Evolutionary conservation across 2,113 vertebrate genomes (phyloP).

Genomic region (Erythrocercus mccallii): DNA sequence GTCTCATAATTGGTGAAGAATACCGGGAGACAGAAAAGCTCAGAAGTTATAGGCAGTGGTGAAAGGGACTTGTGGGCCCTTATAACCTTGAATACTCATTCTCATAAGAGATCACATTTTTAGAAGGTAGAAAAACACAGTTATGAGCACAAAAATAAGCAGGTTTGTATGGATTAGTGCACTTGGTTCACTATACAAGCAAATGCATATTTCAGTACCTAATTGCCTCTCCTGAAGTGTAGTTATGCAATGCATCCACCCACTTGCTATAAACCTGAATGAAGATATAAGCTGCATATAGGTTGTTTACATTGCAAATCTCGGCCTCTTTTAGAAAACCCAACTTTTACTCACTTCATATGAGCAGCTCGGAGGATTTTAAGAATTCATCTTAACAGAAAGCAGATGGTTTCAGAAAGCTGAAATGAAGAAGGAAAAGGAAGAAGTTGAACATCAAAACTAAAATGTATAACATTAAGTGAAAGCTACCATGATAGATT

Average conservation of each 20-base stretch:
- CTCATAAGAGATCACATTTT: background rate
- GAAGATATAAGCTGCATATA: slow-evolving; percentile 37
- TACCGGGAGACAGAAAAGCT: background rate
- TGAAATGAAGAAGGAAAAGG: slow-evolving; percentile 32
- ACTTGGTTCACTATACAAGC: background rate
- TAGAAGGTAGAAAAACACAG: background rate
- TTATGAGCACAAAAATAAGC: background rate
- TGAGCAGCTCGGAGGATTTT: slow-evolving; percentile 44
- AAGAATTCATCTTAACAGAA: slow-evolving; percentile 52
- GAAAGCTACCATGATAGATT: background rate
- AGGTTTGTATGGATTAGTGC: background rate
- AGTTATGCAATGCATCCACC: slow-evolving; percentile 5
- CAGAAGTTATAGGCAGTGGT: background rate
- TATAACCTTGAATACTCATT: background rate
- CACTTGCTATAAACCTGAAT: slow-evolving; percentile 56
- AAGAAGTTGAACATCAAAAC: slow-evolving; percentile 1
- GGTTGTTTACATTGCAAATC: slow-evolving; percentile 50
- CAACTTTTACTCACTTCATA: slow-evolving; percentile 17
- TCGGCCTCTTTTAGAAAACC: slow-evolving; percentile 34
- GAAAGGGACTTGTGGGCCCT: background rate
- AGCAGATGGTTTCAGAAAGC: slow-evolving; percentile 59
- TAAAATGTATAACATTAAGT: background rate
- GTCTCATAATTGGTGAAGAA: background rate
- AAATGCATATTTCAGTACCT: slow-evolving; percentile 1
- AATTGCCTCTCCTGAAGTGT: slow-evolving; percentile 14